Evolutionary conservation across 2,113 vertebrate species (phyloP).

Genomic region (Smithornis capensis): DNA sequence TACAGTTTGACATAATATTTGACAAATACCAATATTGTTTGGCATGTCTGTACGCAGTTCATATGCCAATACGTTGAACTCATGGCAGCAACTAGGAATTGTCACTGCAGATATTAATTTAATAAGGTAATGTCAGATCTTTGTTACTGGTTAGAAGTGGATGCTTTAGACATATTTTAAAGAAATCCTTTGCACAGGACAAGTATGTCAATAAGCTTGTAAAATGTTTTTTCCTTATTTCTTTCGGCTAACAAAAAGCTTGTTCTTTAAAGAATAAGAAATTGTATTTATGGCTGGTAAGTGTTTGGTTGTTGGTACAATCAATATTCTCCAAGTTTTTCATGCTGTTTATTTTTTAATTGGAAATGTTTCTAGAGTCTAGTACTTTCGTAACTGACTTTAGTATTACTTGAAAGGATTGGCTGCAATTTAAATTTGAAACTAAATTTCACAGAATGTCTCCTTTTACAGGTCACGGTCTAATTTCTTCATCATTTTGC

Average conservation of each 20-base stretch:
- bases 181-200: background rate
- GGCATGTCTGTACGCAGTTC: background rate
- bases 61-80: background rate
- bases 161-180: background rate
- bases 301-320: background rate
- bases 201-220: background rate
- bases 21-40: background rate
- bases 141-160: background rate
- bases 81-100: background rate
- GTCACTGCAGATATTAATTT: background rate
- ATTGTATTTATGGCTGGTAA: background rate
- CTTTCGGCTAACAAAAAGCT: background rate
- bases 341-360: background rate
- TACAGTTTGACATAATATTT: background rate
- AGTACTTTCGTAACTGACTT: background rate
- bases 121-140: background rate
- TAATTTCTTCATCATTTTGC: background rate
- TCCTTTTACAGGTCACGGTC: background rate
- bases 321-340: background rate
- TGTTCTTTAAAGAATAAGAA: background rate
- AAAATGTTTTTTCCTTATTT: background rate
- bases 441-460: background rate
- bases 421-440: background rate
- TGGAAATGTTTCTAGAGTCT: background rate
- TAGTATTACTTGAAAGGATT: background rate